Evolutionary conservation across 2,888 invertebrate genomes (phyloP).

Genomic region (Dastarcus helophoroides): DNA sequence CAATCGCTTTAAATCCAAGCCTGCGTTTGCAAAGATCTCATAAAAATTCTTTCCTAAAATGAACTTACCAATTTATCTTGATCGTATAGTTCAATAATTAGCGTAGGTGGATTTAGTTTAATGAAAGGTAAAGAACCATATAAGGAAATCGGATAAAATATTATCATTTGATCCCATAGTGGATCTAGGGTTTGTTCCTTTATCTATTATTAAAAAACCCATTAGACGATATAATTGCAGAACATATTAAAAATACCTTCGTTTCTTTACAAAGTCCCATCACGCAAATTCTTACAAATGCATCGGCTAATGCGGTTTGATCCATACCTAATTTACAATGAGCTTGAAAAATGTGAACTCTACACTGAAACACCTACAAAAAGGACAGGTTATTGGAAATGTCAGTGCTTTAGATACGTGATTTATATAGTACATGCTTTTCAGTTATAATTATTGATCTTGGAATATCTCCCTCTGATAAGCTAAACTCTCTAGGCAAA

Average conservation of each 20-base stretch:
- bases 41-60: too few species aligned
- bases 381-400: too few species aligned
- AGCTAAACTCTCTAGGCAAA: conserved; percentile 23
- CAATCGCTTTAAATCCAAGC: too few species aligned
- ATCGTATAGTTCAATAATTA: conserved; percentile 39
- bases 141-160: conserved; percentile 36
- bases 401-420: too few species aligned
- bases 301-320: conserved; percentile 41
- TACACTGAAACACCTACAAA: conserved; percentile 44
- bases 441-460: conserved; percentile 17
- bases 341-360: conserved; percentile 57
- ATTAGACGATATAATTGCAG: conserved; percentile 9
- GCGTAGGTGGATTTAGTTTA: conserved; percentile 33
- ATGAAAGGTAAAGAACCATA: conserved; percentile 34
- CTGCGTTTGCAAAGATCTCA: too few species aligned
- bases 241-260: too few species aligned
- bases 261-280: conserved; percentile 34
- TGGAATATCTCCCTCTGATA: conserved; percentile 15
- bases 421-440: conserved; percentile 19
- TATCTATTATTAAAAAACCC: conserved; percentile 21
- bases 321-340: conserved; percentile 48
- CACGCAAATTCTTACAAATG: conserved; percentile 37
- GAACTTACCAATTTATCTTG: conserved; percentile 37
- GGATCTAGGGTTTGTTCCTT: conserved; percentile 42
- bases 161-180: conserved; percentile 48